phyloP scores from a whole-genome alignment of 2,113 vertebrate genomes.

The Verasper variegatus region DNA sequence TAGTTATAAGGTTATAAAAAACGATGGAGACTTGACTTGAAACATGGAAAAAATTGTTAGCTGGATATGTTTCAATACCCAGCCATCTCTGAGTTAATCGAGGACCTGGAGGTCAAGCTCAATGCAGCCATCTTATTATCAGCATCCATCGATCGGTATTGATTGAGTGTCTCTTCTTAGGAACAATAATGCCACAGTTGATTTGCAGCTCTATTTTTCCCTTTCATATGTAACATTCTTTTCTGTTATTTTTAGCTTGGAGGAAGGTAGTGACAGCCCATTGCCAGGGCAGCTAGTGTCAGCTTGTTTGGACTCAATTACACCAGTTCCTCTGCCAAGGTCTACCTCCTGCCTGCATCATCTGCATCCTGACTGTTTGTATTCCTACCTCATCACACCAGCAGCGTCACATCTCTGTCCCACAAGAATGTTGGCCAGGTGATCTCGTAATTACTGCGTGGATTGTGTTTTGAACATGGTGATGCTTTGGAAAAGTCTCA shows the following conservation, averaged over 20 bases:
- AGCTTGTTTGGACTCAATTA: slow-evolving; percentile 37
- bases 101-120: slow-evolving; percentile 7
- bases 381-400: slow-evolving; percentile 5
- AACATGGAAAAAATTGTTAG: too few relatives aligned
- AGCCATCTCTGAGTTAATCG: too few relatives aligned
- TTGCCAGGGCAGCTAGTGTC: slow-evolving; percentile 16
- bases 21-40: too few relatives aligned
- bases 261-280: slow-evolving; percentile 2
- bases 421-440: slow-evolving; percentile 8
- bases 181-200: slow-evolving; percentile 3
- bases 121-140: slow-evolving; percentile 3
- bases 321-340: background rate
- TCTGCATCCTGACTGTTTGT: slow-evolving; percentile 30
- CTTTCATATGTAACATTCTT: background rate
- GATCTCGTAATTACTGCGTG: slow-evolving; percentile 33
- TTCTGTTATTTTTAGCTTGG: slow-evolving; percentile 13
- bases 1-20: too few relatives aligned
- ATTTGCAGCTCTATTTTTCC: slow-evolving; percentile 4
- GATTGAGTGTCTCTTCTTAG: slow-evolving; percentile 1
- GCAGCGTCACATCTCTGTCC: slow-evolving; percentile 13
- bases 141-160: background rate
- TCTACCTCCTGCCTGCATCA: background rate
- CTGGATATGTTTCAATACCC: background rate
- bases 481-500: slow-evolving; percentile 36
- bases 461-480: slow-evolving; percentile 45